Conservation (phyloP, 2,797 vertebrate genomes). For the Sitta carolinensis region DNA sequence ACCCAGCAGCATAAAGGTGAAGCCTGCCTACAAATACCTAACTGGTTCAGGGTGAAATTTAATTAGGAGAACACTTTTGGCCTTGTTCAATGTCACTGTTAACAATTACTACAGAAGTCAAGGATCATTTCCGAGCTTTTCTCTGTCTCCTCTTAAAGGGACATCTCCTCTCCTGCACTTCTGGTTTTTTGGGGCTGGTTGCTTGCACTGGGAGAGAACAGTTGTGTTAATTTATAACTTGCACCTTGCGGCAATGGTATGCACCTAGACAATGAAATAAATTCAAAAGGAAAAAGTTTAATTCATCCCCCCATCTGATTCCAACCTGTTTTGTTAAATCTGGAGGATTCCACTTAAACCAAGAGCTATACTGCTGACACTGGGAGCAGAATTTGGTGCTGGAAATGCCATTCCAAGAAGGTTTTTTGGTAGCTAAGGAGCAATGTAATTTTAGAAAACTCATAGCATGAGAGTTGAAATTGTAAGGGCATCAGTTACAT, state of each 20-base stretch:
- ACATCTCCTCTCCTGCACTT: not conserved
- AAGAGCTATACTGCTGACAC: not conserved
- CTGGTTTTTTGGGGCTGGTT: not conserved
- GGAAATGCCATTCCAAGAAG: not conserved
- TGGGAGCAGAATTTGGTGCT: not conserved
- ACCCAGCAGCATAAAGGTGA: constrained; percentile 23
- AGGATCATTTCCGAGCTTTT: not conserved
- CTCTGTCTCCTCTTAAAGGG: not conserved
- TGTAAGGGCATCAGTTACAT: not conserved
- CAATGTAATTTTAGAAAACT: not conserved
- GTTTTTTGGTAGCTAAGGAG: not conserved
- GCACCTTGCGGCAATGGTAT: not conserved
- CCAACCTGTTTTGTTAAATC: not conserved
- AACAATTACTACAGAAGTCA: not conserved
- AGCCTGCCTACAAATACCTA: constrained; percentile 16
- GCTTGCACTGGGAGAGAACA: not conserved
- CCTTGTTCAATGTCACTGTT: not conserved
- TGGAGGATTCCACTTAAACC: not conserved
- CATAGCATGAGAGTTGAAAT: not conserved
- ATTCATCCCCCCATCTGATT: not conserved
- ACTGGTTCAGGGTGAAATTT: constrained; percentile 42
- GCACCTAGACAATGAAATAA: not conserved
- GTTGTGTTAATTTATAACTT: not conserved
- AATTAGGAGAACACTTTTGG: constrained; percentile 22
- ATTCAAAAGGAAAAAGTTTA: not conserved